Base-by-base conservation (phyloP, 2,797 vertebrate species). In the Naso thynnoides region DNA sequence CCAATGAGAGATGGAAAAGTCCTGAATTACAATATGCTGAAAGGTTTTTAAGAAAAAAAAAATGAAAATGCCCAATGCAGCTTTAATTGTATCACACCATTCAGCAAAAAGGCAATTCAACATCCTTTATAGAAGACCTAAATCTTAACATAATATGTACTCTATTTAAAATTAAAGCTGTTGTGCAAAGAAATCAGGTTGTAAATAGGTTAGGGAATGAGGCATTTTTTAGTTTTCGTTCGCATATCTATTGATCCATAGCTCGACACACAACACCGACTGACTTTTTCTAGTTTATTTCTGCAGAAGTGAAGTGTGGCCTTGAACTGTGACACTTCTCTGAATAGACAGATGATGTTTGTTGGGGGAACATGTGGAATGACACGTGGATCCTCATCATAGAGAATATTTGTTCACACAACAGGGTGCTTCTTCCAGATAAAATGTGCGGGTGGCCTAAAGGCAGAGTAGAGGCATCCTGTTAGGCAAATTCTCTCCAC, bases 401-500 rank as follows among this genome's bases (percentile, higher is more conserved):
- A 52, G 8, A 68, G 47, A 42, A 61, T 49, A 66, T 74, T 45
- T 66, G 62, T 64, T 75, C 57, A 48, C 58, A 54, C 47, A 68
- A 72, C 66, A 79, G 33, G 49, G 19, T 10, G 2, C 56, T 58
- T 2, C 56, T 58, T 61, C 31, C 58, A 77, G 56, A 74, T 63
- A 58, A 76, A 79, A n/a, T 59, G 33, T 69, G 58, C n/a, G 2
- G 55, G 47, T 69, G 63, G 57, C 76, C 54, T 71, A 54, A 69
- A 83, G 81, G 73, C 36, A 15, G 47, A 73, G 69, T 49, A 38
- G 44, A 62, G 65, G 56, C 59, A 56, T 77, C 56, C 76, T 78
- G 73, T 81, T 66, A 64, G 54, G 62, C 78, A 83, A 78, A 79
- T 76, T 59, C 61, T 73, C 67, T 73, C 61, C 63, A 60, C 65